Evolutionary conservation across 2,888 invertebrate species (phyloP).

Genomic region (Melieria omissa): DNA sequence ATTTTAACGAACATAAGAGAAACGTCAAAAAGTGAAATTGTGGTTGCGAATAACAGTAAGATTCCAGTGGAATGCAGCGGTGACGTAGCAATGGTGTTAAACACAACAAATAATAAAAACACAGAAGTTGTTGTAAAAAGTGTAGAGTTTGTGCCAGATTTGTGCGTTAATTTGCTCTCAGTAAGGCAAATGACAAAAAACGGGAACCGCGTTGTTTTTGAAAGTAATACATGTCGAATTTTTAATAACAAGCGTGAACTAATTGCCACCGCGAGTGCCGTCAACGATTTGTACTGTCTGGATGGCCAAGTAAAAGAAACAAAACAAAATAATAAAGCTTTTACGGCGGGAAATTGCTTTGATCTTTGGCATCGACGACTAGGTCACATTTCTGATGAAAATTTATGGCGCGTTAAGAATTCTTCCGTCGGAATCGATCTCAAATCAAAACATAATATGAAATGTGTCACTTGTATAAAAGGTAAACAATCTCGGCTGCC

Average conservation of each 20-base stretch:
- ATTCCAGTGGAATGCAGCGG: slow-evolving; percentile 33
- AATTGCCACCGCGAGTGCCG: slow-evolving; percentile 10
- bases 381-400: background rate
- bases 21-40: slow-evolving; percentile 25
- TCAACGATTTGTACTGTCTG: background rate
- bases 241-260: slow-evolving; percentile 30
- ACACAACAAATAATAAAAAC: background rate
- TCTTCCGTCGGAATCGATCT: too few relatives aligned
- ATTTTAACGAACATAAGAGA: slow-evolving; percentile 6
- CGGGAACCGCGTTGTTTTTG: slow-evolving; percentile 44
- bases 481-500: slow-evolving; percentile 2
- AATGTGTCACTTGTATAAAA: slow-evolving; percentile 4
- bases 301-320: background rate
- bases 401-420: too few relatives aligned
- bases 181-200: slow-evolving; percentile 38
- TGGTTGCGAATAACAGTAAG: slow-evolving; percentile 36
- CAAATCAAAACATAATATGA: too few relatives aligned
- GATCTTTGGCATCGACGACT: background rate
- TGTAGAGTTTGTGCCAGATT: slow-evolving; percentile 22
- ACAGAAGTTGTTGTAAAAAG: slow-evolving; percentile 29
- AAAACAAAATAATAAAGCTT: background rate
- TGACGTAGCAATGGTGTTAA: slow-evolving; percentile 26
- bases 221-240: slow-evolving; percentile 41
- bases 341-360: background rate
- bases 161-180: slow-evolving; percentile 34